These are phyloP conservation scores for Paracanthobrama guichenoti DNA, from an alignment of 2,113 vertebrate species.

Conservation along the genomic window DNA sequence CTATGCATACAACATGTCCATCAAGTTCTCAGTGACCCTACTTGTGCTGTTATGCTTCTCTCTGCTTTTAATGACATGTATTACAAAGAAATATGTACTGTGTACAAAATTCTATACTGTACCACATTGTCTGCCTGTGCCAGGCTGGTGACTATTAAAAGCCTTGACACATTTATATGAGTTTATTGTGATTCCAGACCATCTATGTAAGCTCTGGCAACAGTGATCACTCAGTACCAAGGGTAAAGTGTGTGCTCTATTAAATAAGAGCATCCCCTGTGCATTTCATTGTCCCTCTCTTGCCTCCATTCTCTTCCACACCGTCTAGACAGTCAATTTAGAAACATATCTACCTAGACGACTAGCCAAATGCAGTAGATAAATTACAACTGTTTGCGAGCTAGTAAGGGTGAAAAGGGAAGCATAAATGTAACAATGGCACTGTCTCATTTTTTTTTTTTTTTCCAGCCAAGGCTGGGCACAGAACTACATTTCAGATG, in stretches of 20 bases:
- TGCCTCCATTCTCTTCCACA: neutral
- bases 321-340: constrained; percentile 12
- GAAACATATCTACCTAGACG: neutral
- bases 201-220: neutral
- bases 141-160: neutral
- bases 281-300: constrained; percentile 8
- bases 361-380: constrained; percentile 1
- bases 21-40: neutral
- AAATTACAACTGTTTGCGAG: neutral
- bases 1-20: neutral
- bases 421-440: neutral
- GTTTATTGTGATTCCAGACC: neutral
- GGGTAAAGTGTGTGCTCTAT: neutral
- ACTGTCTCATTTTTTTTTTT: neutral
- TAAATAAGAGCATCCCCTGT: constrained; percentile 6
- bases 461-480: neutral
- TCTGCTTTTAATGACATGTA: constrained; percentile 5
- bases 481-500: constrained; percentile 18
- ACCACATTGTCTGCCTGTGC: neutral
- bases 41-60: neutral
- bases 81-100: neutral
- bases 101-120: neutral
- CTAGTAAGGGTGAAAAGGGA: constrained; percentile 10
- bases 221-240: constrained; percentile 6
- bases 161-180: neutral